These are phyloP conservation scores for Catharus minimus DNA, from an alignment of 2,113 vertebrate genomes.

Conservation along the genomic window DNA sequence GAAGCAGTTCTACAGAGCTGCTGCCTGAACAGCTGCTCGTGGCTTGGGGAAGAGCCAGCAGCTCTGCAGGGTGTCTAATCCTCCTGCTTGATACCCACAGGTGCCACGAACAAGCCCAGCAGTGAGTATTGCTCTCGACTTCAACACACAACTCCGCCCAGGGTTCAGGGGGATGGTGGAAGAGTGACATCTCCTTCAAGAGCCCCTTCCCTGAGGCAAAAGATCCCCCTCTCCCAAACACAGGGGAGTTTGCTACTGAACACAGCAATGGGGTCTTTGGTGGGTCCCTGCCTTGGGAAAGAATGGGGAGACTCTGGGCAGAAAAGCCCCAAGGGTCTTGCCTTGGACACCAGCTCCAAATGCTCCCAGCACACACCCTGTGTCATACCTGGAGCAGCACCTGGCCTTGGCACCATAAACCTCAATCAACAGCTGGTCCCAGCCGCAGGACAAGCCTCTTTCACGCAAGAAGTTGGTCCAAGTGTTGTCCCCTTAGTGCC, in stretches of 20 bases:
- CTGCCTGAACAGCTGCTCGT: background rate
- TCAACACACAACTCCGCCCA: background rate
- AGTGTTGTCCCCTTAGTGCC: background rate
- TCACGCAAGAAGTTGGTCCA: background rate
- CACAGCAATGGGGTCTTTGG: background rate
- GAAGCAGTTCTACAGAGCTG: background rate
- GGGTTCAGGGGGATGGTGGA: background rate
- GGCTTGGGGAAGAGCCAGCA: background rate
- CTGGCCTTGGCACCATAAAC: background rate
- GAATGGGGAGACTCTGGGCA: background rate
- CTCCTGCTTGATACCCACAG: conserved; percentile 1
- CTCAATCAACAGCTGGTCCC: background rate
- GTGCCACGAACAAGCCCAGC: background rate
- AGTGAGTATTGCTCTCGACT: background rate
- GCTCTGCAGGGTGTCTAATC: background rate
- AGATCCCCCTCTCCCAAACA: background rate
- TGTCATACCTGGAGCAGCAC: background rate
- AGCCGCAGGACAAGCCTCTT: background rate
- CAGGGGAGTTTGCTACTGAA: background rate
- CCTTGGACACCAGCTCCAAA: accelerated
- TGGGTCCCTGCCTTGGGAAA: background rate
- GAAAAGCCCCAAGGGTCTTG: background rate
- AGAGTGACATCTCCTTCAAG: accelerated
- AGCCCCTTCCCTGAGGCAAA: background rate
- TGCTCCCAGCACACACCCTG: accelerated